A percentile compares a stretch with the other conserved stretches of the same genome.
Conservation (phyloP, 2,888 invertebrate species). For the Diarsia brunnea region DNA sequence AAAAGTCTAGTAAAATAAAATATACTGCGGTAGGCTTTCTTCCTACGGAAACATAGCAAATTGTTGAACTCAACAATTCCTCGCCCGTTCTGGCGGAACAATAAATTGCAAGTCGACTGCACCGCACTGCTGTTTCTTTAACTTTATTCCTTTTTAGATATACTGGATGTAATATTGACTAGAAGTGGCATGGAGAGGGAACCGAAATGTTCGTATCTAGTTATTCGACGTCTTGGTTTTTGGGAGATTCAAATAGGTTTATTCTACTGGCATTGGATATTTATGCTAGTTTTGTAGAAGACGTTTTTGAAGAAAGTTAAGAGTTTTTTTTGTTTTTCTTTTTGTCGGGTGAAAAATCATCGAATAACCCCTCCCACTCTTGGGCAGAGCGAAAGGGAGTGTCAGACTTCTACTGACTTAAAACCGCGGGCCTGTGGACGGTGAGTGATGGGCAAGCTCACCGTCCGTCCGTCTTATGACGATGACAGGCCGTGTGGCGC, state of each 20-base stretch:
- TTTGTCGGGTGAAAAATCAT: too few relatives aligned
- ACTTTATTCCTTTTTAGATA: constrained; percentile 64
- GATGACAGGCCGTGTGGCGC: too few relatives aligned
- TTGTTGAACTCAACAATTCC: constrained; percentile 66
- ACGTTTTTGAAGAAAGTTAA: too few relatives aligned
- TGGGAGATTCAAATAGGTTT: not conserved
- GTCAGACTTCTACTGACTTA: too few relatives aligned
- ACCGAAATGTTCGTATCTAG: constrained; percentile 31
- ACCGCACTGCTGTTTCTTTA: constrained; percentile 65
- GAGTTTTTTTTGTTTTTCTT: too few relatives aligned
- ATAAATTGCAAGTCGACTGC: constrained; percentile 72
- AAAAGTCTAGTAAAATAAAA: constrained; percentile 40
- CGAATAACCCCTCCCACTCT: too few relatives aligned
- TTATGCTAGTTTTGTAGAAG: too few relatives aligned
- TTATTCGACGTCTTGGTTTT: not conserved
- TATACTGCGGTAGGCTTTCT: constrained; percentile 52
- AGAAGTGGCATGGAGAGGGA: constrained; percentile 48
- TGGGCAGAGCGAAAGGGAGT: too few relatives aligned
- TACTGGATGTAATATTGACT: constrained; percentile 62
- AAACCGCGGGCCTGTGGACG: too few relatives aligned
- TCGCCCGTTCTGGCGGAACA: constrained; percentile 61
- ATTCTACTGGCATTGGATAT: too few relatives aligned
- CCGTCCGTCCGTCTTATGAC: too few relatives aligned
- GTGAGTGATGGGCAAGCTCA: too few relatives aligned
- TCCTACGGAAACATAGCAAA: constrained; percentile 55